Evolutionary conservation across 2,888 invertebrate genomes (phyloP), one percentile per base, ranked within the genome.

Genomic region (Cephus nigrinus): DNA sequence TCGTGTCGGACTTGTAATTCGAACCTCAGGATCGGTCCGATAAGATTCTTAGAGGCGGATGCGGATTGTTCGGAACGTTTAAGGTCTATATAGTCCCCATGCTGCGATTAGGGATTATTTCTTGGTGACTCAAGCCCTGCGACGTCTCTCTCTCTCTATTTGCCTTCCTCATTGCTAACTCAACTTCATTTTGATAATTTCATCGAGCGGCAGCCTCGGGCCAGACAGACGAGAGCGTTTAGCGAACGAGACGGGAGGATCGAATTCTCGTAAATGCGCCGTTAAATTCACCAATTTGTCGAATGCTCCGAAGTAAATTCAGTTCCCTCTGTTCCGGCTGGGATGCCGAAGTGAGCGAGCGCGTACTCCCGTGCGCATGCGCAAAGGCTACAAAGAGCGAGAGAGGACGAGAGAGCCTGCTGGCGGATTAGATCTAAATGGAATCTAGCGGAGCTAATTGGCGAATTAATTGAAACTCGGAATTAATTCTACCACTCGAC

Each of bases 391-490:
- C 78, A 55, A 68, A 74, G 79, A 73, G 78, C 78, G 75, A 71
- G 76, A 76, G 80, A 75, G 79, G 75, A 75, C 69, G 82, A 3
- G 35, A 35, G 35, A 80, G 81, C 82, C 79, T 84, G 80, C 87
- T 78, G 82, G 78, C 83, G 83, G 86, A 86, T 87, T 87, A 87
- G 83, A 86, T 86, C 87, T 84, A 85, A 88, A 85, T 86, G 83
- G 86, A 86, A 84, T 85, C 80, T 82, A 82, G 80, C 76, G 80
- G 77, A 76, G 83, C 83, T 87, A 87, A 86, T 88, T 86, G 85
- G 82, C 83, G 84, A 86, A 88, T 87, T 87, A 88, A 88, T 88
- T 84, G 85, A 82, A 85, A 86, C 83, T 83, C 81, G 77, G 79
- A 87, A 86, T 84, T 85, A 84, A 88, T 85, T 86, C 82, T 78